These are phyloP conservation scores for Neofelis nebulosa DNA, from an alignment of 2,113 vertebrate genomes.

Conservation along the genomic window DNA sequence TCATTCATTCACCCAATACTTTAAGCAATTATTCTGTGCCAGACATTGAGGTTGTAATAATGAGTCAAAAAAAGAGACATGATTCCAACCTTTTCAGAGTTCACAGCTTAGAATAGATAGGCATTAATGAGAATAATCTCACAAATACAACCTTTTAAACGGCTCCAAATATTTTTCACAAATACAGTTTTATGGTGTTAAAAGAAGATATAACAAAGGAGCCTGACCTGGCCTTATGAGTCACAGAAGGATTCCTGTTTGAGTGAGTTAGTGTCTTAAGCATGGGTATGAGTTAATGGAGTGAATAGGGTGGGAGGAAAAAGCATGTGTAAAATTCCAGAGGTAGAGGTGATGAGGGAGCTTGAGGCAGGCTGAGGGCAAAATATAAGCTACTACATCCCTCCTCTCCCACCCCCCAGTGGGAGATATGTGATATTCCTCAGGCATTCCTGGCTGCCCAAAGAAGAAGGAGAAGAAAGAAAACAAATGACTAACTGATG, in stretches of 20 bases:
- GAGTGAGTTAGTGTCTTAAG: background rate
- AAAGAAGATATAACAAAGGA: background rate
- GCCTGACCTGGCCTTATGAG: background rate
- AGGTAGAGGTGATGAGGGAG: background rate
- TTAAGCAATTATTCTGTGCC: background rate
- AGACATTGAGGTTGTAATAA: background rate
- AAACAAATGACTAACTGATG: no score
- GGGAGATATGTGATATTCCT: no score
- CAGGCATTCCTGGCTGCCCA: no score
- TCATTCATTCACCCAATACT: background rate
- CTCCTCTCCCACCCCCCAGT: no score
- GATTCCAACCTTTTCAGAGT: background rate
- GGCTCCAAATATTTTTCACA: background rate
- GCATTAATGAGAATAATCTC: background rate
- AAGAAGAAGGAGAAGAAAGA: no score
- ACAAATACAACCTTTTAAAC: background rate
- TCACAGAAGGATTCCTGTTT: background rate
- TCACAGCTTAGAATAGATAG: background rate
- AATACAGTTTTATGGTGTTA: background rate
- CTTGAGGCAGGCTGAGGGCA: no score
- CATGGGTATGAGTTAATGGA: background rate
- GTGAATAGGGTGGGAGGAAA: background rate
- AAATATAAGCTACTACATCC: no score
- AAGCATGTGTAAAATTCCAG: no score
- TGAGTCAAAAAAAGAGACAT: background rate